phyloP scores from a whole-genome alignment of 1,140 invertebrate genomes.

The Neotoxoptera formosana region DNA sequence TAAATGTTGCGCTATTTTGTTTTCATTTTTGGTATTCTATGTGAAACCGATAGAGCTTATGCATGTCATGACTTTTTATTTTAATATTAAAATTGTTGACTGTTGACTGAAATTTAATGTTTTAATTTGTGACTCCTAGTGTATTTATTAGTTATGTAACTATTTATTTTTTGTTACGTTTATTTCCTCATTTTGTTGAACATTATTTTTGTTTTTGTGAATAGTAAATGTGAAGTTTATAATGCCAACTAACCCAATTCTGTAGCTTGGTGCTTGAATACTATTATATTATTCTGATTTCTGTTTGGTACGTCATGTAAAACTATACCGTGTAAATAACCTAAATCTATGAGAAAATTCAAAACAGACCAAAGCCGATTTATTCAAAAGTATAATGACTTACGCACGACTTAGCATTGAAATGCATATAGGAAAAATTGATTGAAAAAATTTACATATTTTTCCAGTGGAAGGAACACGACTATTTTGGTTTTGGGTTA shows the following conservation, averaged over 20 bases:
- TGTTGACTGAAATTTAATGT: too few relatives aligned
- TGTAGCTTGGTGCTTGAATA: not conserved
- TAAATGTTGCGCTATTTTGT: too few relatives aligned
- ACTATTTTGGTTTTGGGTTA: not conserved
- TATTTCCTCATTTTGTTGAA: not conserved
- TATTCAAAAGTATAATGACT: not conserved
- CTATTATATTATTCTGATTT: not conserved
- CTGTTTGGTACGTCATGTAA: not conserved
- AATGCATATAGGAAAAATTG: not conserved
- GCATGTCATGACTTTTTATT: too few relatives aligned
- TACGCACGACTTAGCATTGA: not conserved
- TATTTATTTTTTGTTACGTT: not conserved
- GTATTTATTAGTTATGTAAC: not conserved
- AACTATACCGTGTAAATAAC: not conserved
- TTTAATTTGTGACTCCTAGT: not conserved
- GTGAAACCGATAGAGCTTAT: too few relatives aligned
- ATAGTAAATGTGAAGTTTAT: not conserved
- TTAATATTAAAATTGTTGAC: too few relatives aligned
- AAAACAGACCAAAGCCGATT: not conserved
- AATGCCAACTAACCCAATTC: not conserved
- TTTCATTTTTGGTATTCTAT: too few relatives aligned
- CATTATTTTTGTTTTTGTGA: not conserved
- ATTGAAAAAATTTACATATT: slow-evolving; percentile 43
- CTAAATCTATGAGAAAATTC: not conserved
- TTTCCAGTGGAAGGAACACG: not conserved